Base-by-base conservation (phyloP, 37 sponge, comb jelly and placozoan genomes). In the Lycopodina hypogea region DNA sequence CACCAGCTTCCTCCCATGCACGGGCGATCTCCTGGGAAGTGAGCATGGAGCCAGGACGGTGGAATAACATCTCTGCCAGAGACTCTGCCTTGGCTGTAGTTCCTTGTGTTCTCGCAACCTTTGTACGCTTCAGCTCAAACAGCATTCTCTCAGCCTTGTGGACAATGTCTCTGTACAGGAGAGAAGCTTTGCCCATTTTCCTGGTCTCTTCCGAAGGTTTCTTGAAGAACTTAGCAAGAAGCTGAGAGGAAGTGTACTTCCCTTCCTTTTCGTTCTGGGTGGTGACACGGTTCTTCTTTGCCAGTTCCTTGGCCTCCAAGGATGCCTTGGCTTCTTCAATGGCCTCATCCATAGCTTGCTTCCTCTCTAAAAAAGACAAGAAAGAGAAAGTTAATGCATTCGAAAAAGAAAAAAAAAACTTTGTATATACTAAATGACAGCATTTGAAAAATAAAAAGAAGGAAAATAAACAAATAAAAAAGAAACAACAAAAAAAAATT, bases 121-220 rank as follows among this genome's bases (percentile, higher is more conserved):
- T 59, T 9, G 30, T 9, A 23, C 68, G 59, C 26, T 70, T 69
- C 24, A 56, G 2, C 41, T 79, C 67, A 37, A n/a, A 62, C 12
- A 86, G 59, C 61, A 80, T 86, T 59, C 70, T 79, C 62, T 86
- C 87, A 56, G 87, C 80, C 26, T 61, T 34, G 11, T 35, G 63
- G 7, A 86, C 76, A 42, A 86, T 80, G 35, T 86, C 76, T 39
- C 79, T 80, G 55, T 68, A 65, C 26, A 74, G 32, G 34, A 86
- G 74, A 52, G 70, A 15, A 3, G 81, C 81, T 24, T 56, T 63
- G n/a, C 76, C 87, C 42, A 38, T 56, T 36, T 74, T 86, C 58
- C 17, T 19, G 11, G 87, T 75, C 1, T 29, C 34, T 37, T 65
- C 24, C 0, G 87, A 72, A 36, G 87, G 81, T 53, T 75, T 74